Percentiles rank a stretch among this genome's conserved stretches.
phyloP scores from a whole-genome alignment of 2,113 vertebrate species.

The Dasyurus viverrinus region DNA sequence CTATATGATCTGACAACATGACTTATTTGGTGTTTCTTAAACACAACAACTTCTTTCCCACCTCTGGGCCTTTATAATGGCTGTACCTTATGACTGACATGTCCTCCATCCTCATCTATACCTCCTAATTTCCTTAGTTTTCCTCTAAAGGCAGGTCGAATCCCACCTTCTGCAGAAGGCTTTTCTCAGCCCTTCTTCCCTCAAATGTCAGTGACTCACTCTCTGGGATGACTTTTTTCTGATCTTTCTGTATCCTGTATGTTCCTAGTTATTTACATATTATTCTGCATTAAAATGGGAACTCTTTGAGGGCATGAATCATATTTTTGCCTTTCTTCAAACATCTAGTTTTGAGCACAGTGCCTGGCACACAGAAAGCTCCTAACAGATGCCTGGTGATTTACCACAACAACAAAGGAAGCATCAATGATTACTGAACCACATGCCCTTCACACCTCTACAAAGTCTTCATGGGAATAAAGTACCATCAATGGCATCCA shows the following conservation, averaged over 20 bases:
- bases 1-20: background rate
- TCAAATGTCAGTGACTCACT: background rate
- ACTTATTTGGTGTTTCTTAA: background rate
- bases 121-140: background rate
- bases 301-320: background rate
- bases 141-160: background rate
- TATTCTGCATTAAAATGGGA: background rate
- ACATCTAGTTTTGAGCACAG: background rate
- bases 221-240: background rate
- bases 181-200: background rate
- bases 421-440: background rate
- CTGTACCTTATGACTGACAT: background rate
- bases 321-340: background rate
- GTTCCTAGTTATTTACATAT: background rate
- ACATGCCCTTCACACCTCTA: background rate
- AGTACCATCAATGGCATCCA: background rate
- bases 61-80: background rate
- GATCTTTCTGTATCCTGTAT: background rate
- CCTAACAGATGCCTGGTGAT: background rate
- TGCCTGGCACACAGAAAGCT: background rate
- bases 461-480: background rate
- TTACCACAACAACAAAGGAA: background rate
- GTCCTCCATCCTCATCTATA: background rate
- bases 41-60: background rate
- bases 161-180: background rate